A percentile compares a stretch with the other conserved stretches of the same genome.
Evolutionary conservation across 2,888 invertebrate genomes (phyloP).

Genomic region (Drosophila dives): DNA sequence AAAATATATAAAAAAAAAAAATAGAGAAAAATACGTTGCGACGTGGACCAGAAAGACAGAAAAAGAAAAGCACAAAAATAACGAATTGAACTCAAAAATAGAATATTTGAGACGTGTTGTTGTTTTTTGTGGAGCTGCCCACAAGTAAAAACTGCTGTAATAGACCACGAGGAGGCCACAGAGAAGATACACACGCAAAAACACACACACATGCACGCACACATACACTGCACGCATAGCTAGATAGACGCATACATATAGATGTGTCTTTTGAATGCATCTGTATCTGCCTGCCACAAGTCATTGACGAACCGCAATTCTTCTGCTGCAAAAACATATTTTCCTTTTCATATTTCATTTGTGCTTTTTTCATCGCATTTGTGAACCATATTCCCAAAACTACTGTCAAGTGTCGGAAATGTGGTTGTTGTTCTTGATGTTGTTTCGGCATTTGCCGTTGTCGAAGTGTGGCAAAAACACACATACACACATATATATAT

Average conservation of each 20-base stretch:
- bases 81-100: conserved; percentile 72
- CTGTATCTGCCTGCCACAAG: conserved; percentile 35
- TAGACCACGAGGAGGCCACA: conserved; percentile 64
- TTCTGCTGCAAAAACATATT: conserved; percentile 56
- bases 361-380: conserved; percentile 36
- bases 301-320: conserved; percentile 64
- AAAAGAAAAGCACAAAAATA: conserved; percentile 20
- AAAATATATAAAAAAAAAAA: neutral
- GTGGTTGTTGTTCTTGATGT: conserved; percentile 17
- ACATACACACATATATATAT: conserved; percentile 5
- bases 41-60: conserved; percentile 28
- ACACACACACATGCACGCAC: conserved; percentile 7
- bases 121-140: conserved; percentile 45
- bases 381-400: conserved; percentile 59
- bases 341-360: conserved; percentile 65
- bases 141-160: conserved; percentile 54
- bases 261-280: conserved; percentile 50
- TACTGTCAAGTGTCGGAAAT: conserved; percentile 49
- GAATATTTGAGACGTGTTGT: conserved; percentile 73
- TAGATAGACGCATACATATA: conserved; percentile 36
- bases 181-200: conserved; percentile 22
- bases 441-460: conserved; percentile 36
- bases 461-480: conserved; percentile 59
- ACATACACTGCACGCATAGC: conserved; percentile 17
- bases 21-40: conserved; percentile 30